Percentiles rank a stretch among this genome's conserved stretches.
These are phyloP conservation scores for Atrichornis clamosus DNA, from an alignment of 2,113 vertebrate species.

Conservation along the genomic window DNA sequence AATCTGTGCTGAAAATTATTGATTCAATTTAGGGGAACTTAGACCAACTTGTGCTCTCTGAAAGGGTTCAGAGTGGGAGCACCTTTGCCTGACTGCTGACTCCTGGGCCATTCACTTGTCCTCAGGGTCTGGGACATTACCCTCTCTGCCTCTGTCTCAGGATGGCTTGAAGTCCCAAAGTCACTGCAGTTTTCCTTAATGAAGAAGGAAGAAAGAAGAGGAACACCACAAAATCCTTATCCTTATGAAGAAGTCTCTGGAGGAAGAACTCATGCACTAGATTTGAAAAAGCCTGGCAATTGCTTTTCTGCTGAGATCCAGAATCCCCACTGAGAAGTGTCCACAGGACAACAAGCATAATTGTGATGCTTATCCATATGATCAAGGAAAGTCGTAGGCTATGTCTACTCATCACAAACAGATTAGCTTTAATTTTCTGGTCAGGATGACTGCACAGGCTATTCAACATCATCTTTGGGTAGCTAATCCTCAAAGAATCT, in stretches of 20 bases:
- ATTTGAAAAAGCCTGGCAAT: neutral
- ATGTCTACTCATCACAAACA: neutral
- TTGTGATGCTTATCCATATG: neutral
- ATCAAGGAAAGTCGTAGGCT: neutral
- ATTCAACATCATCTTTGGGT: neutral
- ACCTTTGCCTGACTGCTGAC: neutral
- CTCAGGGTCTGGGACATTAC: neutral
- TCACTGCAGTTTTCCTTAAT: neutral
- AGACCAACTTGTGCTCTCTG: neutral
- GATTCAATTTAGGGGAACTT: neutral
- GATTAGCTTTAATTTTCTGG: neutral
- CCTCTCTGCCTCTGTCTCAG: neutral
- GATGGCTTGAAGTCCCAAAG: neutral
- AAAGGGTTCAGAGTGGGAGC: neutral
- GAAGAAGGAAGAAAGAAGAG: neutral
- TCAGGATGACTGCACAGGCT: neutral
- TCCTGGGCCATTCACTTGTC: neutral
- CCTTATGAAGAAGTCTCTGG: neutral
- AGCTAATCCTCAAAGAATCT: neutral
- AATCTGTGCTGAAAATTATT: neutral
- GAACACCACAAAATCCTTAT: neutral
- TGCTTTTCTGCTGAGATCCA: neutral
- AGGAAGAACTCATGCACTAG: neutral
- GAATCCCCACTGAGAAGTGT: neutral
- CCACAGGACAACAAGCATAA: neutral